Conservation (phyloP, 2,113 vertebrate species). For the Protomyctophum bolini region DNA sequence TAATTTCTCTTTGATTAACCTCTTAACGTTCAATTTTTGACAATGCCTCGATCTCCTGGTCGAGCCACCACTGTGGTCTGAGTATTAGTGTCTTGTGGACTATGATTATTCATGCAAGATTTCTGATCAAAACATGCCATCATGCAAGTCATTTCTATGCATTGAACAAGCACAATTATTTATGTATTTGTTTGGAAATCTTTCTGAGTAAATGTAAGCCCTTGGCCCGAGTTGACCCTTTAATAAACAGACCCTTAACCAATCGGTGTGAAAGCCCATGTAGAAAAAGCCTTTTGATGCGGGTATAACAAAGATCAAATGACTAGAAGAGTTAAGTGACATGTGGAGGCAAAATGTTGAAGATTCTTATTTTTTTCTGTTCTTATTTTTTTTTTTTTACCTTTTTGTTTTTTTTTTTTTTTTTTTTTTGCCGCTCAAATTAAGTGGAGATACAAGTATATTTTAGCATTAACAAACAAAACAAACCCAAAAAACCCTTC, state of each 20-base stretch:
- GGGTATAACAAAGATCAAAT: constrained; percentile 87
- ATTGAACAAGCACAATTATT: constrained; percentile 93
- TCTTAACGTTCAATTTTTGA: constrained; percentile 67
- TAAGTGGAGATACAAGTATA: constrained; percentile 85
- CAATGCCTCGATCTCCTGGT: constrained; percentile 80
- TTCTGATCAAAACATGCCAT: constrained; percentile 97
- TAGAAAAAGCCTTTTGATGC: constrained; percentile 82
- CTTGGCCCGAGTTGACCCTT: constrained; percentile 84
- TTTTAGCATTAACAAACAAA: constrained; percentile 84
- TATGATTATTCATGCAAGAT: constrained; percentile 97
- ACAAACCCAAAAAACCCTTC: constrained; percentile 75
- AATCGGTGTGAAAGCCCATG: constrained; percentile 90
- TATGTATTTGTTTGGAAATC: constrained; percentile 86
- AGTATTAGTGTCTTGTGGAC: constrained; percentile 85
- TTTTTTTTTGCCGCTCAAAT: constrained; percentile 85
- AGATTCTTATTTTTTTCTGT: constrained; percentile 66
- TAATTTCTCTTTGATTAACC: constrained; percentile 69
- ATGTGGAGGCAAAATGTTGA: constrained; percentile 83
- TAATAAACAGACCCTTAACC: constrained; percentile 83
- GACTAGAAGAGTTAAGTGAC: constrained; percentile 83
- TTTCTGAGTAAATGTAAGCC: constrained; percentile 87
- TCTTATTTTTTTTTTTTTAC: constrained; percentile 51
- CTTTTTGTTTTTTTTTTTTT: no score
- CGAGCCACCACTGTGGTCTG: constrained; percentile 81
- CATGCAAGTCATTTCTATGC: constrained; percentile 97